Conservation (phyloP, 2,113 vertebrate species). For the Callorhinus ursinus region DNA sequence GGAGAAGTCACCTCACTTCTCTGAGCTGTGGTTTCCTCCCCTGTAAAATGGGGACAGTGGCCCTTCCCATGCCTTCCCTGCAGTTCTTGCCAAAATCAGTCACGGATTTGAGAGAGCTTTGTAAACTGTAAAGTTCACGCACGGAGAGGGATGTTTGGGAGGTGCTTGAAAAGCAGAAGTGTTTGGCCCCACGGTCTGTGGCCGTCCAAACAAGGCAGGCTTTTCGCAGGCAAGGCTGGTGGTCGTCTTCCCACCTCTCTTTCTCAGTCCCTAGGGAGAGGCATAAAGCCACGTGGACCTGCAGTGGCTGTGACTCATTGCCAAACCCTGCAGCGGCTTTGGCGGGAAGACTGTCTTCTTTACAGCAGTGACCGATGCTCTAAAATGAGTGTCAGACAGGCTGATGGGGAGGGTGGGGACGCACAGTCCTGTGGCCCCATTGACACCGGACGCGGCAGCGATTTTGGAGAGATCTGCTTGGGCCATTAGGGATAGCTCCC, state of each 20-base stretch:
- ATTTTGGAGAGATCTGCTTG: background rate
- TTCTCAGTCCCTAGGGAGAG: background rate
- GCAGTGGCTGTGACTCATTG: background rate
- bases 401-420: too few relatives aligned
- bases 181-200: background rate
- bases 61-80: background rate
- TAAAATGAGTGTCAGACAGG: background rate
- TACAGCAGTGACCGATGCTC: background rate
- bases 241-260: background rate
- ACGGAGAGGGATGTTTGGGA: background rate
- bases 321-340: background rate
- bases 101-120: slow-evolving; percentile 35
- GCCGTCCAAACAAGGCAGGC: background rate
- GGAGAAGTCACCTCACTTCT: background rate
- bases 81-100: background rate
- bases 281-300: slow-evolving; percentile 8
- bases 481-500: background rate
- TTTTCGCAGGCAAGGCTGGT: background rate
- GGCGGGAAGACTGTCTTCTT: background rate
- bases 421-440: background rate
- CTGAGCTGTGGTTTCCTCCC: background rate
- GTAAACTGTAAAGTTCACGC: background rate
- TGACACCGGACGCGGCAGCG: accelerated
- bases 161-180: background rate
- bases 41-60: background rate